Percentiles rank a stretch among this genome's conserved stretches.
phyloP scores from a whole-genome alignment of 2,113 vertebrate genomes.

The Leptobrachium leishanense region DNA sequence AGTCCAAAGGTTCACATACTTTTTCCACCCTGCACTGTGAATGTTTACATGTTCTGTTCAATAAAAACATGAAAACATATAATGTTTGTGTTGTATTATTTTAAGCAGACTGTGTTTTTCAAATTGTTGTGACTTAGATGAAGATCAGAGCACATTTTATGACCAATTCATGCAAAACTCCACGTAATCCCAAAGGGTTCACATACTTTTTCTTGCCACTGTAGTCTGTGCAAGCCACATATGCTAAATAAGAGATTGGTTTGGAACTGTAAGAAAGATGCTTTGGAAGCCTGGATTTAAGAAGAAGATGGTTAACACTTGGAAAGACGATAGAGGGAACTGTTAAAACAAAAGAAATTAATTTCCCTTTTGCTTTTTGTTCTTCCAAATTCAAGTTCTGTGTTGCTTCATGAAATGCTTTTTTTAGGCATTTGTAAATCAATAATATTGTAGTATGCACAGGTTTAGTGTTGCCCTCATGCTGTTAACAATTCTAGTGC shows the following conservation, averaged over 20 bases:
- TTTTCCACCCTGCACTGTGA: no score
- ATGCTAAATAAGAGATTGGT: conserved; percentile 24
- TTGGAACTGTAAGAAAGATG: conserved; percentile 40
- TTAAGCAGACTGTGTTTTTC: no score
- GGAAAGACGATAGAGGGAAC: conserved; percentile 40
- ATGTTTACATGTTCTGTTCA: no score
- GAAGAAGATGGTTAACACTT: conserved; percentile 49
- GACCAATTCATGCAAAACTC: no score
- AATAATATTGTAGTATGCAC: conserved; percentile 4
- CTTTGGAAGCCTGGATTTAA: conserved; percentile 16
- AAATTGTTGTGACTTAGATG: no score
- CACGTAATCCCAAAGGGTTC: no score
- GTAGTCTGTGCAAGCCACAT: conserved; percentile 14
- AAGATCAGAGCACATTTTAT: no score
- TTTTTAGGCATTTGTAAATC: conserved; percentile 41
- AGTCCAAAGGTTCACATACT: no score
- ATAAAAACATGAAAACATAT: no score
- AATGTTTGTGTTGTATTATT: no score
- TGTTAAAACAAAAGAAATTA: conserved; percentile 48
- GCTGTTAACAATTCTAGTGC: conserved; percentile 27
- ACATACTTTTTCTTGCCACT: no score
- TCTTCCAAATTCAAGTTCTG: conserved; percentile 39
- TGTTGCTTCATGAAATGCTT: conserved; percentile 34
- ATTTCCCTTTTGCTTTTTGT: conserved; percentile 39
- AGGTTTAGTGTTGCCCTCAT: conserved; percentile 34